A percentile compares a stretch with the other conserved stretches of the same genome.
phyloP scores from a whole-genome alignment of 2,113 vertebrate genomes.

The Cyanocitta stelleri region DNA sequence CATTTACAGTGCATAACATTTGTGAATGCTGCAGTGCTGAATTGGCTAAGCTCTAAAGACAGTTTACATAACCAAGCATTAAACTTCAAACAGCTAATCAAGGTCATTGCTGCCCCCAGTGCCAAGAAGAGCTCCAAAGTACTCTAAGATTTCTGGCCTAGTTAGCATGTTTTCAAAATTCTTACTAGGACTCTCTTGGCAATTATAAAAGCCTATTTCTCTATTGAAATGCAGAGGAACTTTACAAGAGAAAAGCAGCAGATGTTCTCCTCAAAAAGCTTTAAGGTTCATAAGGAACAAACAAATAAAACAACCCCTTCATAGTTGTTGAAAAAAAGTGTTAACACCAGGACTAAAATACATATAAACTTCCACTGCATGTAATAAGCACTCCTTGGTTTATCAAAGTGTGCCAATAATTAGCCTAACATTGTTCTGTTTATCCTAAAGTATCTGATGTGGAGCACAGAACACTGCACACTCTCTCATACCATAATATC shows the following conservation, averaged over 20 bases:
- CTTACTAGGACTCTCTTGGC: neutral
- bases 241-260: neutral
- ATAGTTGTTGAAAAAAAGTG: neutral
- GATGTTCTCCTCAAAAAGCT: neutral
- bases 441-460: neutral
- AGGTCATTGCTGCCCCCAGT: neutral
- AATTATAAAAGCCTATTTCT: neutral
- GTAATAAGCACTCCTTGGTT: neutral
- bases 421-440: neutral
- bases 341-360: neutral
- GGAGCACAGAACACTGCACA: neutral
- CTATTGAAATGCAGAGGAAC: neutral
- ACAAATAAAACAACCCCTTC: too few species aligned
- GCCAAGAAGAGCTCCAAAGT: neutral
- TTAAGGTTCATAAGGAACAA: neutral
- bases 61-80: constrained; percentile 46
- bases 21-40: neutral
- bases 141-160: constrained; percentile 4
- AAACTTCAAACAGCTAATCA: constrained; percentile 42
- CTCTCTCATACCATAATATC: neutral
- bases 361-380: neutral
- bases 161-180: constrained; percentile 17
- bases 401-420: neutral
- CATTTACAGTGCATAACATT: neutral
- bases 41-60: constrained; percentile 23